Conservation (phyloP, 1,140 invertebrate species). For the Popillia japonica region DNA sequence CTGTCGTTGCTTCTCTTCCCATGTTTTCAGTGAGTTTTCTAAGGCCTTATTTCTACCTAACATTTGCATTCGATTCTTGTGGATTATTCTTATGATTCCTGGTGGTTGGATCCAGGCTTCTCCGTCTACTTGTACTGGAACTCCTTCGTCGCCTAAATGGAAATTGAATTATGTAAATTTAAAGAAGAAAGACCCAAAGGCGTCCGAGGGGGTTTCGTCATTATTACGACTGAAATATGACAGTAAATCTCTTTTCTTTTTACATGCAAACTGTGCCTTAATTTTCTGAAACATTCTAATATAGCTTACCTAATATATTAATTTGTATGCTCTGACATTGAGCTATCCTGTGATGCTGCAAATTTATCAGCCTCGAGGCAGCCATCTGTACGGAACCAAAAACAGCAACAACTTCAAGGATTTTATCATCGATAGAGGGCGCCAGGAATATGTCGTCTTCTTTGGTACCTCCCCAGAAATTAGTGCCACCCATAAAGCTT, state of each 20-base stretch:
- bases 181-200: too few relatives aligned
- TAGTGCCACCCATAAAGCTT: slow-evolving; percentile 97
- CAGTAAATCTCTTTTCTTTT: background rate
- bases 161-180: background rate
- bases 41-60: slow-evolving; percentile 88
- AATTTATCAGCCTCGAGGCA: slow-evolving; percentile 90
- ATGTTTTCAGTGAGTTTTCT: slow-evolving; percentile 87
- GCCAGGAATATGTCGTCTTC: slow-evolving; percentile 88
- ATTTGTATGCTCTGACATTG: slow-evolving; percentile 96
- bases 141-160: slow-evolving; percentile 75
- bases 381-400: slow-evolving; percentile 98
- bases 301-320: slow-evolving; percentile 85
- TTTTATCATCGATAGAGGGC: slow-evolving; percentile 91
- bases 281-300: too few relatives aligned
- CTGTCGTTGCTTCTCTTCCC: slow-evolving; percentile 93
- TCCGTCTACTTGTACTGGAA: slow-evolving; percentile 94
- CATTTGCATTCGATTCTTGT: slow-evolving; percentile 97
- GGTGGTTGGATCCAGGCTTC: slow-evolving; percentile 99
- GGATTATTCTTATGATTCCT: slow-evolving; percentile 93
- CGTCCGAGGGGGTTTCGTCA: too few relatives aligned
- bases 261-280: too few relatives aligned
- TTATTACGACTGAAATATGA: background rate
- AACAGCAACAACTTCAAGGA: slow-evolving; percentile 94
- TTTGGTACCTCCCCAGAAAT: slow-evolving; percentile 95
- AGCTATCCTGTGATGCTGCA: slow-evolving; percentile 96